These are phyloP conservation scores for Labeo calbasu DNA, from an alignment of 2,797 vertebrate genomes.

Conservation along the genomic window DNA sequence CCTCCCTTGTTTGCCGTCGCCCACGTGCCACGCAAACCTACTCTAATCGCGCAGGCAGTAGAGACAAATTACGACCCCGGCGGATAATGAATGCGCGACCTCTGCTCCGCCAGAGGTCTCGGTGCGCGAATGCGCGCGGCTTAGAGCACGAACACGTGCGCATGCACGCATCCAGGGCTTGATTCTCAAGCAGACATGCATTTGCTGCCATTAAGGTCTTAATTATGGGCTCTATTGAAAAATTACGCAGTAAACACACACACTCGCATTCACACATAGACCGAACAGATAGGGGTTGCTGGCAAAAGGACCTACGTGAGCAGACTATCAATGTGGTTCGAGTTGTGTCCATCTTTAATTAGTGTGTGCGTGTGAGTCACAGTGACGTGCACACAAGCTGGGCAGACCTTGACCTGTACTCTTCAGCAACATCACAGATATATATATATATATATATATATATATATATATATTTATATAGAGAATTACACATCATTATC, in stretches of 20 bases:
- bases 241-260: constrained; percentile 25
- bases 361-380: constrained; percentile 11
- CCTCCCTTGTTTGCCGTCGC: background rate
- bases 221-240: constrained; percentile 35
- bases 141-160: background rate
- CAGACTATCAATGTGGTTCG: background rate
- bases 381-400: constrained; percentile 4
- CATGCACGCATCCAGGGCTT: constrained; percentile 11
- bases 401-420: constrained; percentile 39
- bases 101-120: constrained; percentile 8
- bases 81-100: constrained; percentile 53
- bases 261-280: constrained; percentile 9
- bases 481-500: constrained; percentile 30
- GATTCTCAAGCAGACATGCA: constrained; percentile 12
- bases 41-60: constrained; percentile 22
- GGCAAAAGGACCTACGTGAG: constrained; percentile 31
- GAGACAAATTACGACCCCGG: constrained; percentile 38
- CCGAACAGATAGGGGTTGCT: background rate
- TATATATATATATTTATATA: background rate
- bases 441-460: background rate
- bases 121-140: background rate
- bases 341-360: constrained; percentile 45
- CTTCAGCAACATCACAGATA: background rate
- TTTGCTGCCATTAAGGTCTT: constrained; percentile 44
- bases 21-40: constrained; percentile 9